These are phyloP conservation scores for Trachemys scripta DNA, from an alignment of 2,113 vertebrate species.

Conservation along the genomic window DNA sequence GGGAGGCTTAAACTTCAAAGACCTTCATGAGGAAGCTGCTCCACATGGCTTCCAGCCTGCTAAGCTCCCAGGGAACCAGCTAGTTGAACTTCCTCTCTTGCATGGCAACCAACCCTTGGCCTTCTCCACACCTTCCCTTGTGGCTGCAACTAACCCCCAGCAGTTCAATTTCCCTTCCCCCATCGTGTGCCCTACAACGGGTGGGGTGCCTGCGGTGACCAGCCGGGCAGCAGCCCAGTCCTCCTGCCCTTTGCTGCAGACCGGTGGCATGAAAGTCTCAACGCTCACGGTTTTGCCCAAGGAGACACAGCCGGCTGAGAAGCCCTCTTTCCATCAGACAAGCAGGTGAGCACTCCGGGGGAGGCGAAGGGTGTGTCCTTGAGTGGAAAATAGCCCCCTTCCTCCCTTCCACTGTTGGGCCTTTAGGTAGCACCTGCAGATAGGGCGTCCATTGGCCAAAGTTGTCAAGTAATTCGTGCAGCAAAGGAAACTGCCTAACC, in stretches of 20 bases:
- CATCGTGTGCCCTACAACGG: constrained; percentile 52
- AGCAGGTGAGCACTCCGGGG: constrained; percentile 89
- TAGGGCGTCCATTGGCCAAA: accelerated
- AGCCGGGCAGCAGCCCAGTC: constrained; percentile 67
- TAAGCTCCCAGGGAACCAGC: constrained; percentile 58
- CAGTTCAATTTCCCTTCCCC: constrained; percentile 73
- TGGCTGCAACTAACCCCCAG: constrained; percentile 71
- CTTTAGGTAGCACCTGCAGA: not conserved
- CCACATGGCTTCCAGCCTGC: constrained; percentile 65
- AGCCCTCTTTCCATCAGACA: constrained; percentile 79
- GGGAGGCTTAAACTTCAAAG: constrained; percentile 44
- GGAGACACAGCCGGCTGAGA: constrained; percentile 90
- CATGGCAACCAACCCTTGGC: constrained; percentile 79
- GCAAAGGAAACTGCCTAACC: accelerated
- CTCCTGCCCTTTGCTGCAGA: constrained; percentile 73
- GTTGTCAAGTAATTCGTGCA: not conserved
- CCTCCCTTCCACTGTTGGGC: not conserved
- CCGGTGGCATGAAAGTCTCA: constrained; percentile 76
- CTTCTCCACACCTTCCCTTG: constrained; percentile 77
- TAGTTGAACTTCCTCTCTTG: constrained; percentile 55
- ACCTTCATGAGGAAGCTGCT: constrained; percentile 35
- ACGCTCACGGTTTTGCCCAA: constrained; percentile 90
- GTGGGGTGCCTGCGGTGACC: constrained; percentile 52
- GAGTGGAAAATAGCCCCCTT: not conserved
- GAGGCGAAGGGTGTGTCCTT: not conserved